Percentiles rank a stretch among this genome's conserved stretches.
These are phyloP conservation scores for Odobenus rosmarus DNA, from an alignment of 2,113 vertebrate genomes.

Conservation along the genomic window DNA sequence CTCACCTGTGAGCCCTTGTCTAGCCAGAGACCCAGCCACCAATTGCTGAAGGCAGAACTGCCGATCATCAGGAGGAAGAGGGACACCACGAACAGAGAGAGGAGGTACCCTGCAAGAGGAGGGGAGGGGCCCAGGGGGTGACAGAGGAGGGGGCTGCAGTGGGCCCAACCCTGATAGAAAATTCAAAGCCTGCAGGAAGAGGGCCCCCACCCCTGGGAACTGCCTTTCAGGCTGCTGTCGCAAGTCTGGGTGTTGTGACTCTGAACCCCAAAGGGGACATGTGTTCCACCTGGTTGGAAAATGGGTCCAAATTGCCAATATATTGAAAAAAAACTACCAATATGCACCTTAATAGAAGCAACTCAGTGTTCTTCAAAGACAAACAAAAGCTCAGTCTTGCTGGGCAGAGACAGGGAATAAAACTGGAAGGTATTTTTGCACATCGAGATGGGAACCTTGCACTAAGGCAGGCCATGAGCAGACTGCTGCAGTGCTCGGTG, in stretches of 20 bases:
- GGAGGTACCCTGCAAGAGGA: constrained; percentile 85
- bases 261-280: not conserved
- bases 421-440: not conserved
- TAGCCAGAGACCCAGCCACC: constrained; percentile 91
- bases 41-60: constrained; percentile 88
- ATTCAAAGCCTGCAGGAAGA: not conserved
- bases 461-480: not conserved
- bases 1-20: constrained; percentile 87
- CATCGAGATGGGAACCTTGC: not conserved
- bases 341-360: not conserved
- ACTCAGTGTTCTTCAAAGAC: not conserved
- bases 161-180: not conserved
- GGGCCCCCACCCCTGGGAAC: no score
- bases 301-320: not conserved
- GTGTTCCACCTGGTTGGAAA: constrained; percentile 2
- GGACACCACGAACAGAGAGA: constrained; percentile 73
- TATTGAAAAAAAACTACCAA: not conserved
- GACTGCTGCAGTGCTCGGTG: accelerated
- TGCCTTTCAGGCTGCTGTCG: not conserved
- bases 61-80: constrained; percentile 86
- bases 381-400: not conserved
- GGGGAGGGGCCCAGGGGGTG: not conserved
- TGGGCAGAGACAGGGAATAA: not conserved
- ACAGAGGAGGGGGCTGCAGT: accelerated
- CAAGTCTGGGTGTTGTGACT: not conserved